phyloP scores from a whole-genome alignment of 1,140 invertebrate genomes.

The Leptonema lineaticorne region DNA sequence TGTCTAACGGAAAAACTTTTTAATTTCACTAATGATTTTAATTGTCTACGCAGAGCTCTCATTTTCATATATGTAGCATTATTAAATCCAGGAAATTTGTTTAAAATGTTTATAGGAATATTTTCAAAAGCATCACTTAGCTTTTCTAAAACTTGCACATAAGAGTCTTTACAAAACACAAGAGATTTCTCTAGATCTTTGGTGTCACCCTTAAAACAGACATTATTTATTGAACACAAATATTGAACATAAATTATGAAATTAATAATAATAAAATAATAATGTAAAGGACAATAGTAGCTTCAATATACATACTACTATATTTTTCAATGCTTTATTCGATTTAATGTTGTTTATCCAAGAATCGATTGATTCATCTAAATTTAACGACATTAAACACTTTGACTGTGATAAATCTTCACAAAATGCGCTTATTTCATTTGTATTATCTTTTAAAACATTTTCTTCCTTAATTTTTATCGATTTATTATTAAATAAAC shows the following conservation, averaged over 20 bases:
- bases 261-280: background rate
- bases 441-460: background rate
- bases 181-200: conserved; percentile 42
- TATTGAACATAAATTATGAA: background rate
- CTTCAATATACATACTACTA: conserved; percentile 10
- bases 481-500: background rate
- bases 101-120: conserved; percentile 50
- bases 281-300: background rate
- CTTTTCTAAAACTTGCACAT: conserved; percentile 53
- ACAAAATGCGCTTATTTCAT: too few relatives aligned
- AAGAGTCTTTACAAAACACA: conserved; percentile 49
- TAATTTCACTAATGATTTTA: conserved; percentile 31
- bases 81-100: conserved; percentile 51
- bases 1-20: conserved; percentile 24
- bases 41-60: conserved; percentile 43
- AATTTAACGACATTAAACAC: conserved; percentile 33
- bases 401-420: too few relatives aligned
- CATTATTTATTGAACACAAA: background rate
- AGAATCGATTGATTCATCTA: conserved; percentile 27
- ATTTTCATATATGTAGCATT: conserved; percentile 48
- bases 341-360: conserved; percentile 29
- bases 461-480: background rate
- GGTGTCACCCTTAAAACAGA: conserved; percentile 44
- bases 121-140: conserved; percentile 50
- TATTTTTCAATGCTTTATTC: background rate